A percentile compares a stretch with the other conserved stretches of the same genome.
Evolutionary conservation across 2,113 vertebrate species (phyloP).

Genomic region (Xiphorhynchus elegans): DNA sequence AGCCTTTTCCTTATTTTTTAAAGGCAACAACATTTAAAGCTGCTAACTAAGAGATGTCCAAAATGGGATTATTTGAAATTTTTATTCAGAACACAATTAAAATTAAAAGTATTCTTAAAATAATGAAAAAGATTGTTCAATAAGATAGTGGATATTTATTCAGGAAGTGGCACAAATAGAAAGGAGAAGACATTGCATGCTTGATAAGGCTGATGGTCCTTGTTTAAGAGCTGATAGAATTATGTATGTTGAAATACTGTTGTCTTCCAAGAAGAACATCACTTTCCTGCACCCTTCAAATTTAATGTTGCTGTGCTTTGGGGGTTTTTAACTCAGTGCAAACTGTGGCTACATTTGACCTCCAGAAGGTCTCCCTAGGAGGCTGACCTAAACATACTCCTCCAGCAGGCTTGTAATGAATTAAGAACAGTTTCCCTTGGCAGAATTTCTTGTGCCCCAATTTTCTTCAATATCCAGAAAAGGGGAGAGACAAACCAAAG

Average conservation of each 20-base stretch:
- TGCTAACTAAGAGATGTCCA: not conserved
- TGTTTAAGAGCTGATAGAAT: not conserved
- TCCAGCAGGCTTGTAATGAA: not conserved
- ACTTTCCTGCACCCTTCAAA: not conserved
- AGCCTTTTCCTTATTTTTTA: not conserved
- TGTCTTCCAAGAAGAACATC: not conserved
- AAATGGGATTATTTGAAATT: not conserved
- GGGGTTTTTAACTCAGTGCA: rapidly evolving
- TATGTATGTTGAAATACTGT: not conserved
- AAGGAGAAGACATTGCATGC: not conserved
- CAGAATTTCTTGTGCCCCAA: not conserved
- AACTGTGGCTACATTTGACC: not conserved
- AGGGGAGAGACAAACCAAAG: not conserved
- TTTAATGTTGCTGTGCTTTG: not conserved
- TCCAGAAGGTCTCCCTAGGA: not conserved
- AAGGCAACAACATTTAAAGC: slow-evolving; percentile 1
- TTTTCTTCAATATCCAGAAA: not conserved
- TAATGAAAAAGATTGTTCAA: not conserved
- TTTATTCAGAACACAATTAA: not conserved
- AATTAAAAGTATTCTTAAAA: not conserved
- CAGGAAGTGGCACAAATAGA: not conserved
- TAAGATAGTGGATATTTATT: not conserved
- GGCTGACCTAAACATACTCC: not conserved
- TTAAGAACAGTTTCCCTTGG: not conserved
- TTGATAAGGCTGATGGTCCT: not conserved